Percentiles rank a stretch among this genome's conserved stretches.
phyloP scores from a whole-genome alignment of 2,888 invertebrate genomes.

The Rhagonycha lutea region DNA sequence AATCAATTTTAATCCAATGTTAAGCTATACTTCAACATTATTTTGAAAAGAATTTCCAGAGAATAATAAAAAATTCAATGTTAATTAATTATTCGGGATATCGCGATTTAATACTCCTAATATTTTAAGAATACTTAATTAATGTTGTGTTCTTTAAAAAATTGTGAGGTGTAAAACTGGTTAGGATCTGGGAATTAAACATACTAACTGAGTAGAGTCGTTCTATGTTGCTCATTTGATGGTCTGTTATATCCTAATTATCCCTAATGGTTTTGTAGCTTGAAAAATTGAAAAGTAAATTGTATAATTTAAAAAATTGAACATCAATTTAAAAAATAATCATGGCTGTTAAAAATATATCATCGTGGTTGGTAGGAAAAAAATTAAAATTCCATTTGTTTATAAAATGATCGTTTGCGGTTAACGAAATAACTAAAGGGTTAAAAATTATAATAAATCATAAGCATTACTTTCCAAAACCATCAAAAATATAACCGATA shows the following conservation, averaged over 20 bases:
- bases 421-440: conserved; percentile 47
- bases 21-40: not conserved
- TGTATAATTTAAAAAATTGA: not conserved
- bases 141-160: not conserved
- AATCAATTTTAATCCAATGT: not conserved
- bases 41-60: not conserved
- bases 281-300: not conserved
- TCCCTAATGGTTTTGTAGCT: not conserved
- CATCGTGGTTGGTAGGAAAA: not conserved
- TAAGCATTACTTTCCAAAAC: conserved; percentile 40
- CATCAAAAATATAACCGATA: conserved; percentile 50
- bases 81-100: not conserved
- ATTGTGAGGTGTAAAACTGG: too few relatives aligned
- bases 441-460: conserved; percentile 50
- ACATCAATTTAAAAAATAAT: not conserved
- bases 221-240: not conserved
- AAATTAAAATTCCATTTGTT: not conserved
- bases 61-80: not conserved
- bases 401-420: conserved; percentile 16
- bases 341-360: not conserved
- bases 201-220: not conserved
- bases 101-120: not conserved
- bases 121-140: not conserved
- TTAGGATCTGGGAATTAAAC: not conserved
- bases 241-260: not conserved